Base-by-base conservation (phyloP, 2,888 invertebrate species). In the Plebejus anna region DNA sequence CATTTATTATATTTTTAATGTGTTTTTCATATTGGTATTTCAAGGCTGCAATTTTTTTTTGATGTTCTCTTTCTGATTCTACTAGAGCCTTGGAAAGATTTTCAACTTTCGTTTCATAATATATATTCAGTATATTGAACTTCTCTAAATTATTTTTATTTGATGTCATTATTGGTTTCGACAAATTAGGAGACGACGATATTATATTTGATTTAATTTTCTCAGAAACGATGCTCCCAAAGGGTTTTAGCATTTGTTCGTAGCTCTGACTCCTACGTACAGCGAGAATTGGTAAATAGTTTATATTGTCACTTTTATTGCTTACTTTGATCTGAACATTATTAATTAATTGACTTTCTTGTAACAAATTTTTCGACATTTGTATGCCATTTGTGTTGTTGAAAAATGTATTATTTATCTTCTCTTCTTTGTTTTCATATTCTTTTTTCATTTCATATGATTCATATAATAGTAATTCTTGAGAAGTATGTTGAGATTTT, bases 21-120 rank as follows among this genome's bases (percentile, higher is more conserved):
- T 95, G 94, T 80, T 84, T 88, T 57, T 95, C 95, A 80, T 95
- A 95, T 81, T 95, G 95, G 22, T 86, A 81, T 86, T 95, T 95
- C 70, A 95, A 86, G 4, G 89, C 89, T 73, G 91, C 88, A 51
- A 92, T 85, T 84, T 89, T 92, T 79, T 87, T 89, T 79, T 89
- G 90, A 76, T 89, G 90, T 80, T 90, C 88, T 78, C 83, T 89
- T 82, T 93, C 89, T 71, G 87, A 84, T 76, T 84, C 87, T 82
- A 88, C 86, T 76, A 94, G 82, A 28, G 87, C 82, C 75, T 84
- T 86, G n/a, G 87, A 87, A 59, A 92, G 82, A 78, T 81, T 78
- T 71, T 82, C 80, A 76, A 94, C 89, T 83, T 88, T 86, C 36
- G 81, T 82, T 83, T 90, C 87, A 80, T 90, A 90, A 80, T 90